Evolutionary conservation across 2,113 vertebrate genomes (phyloP).

Genomic region (Hyperoodon ampullatus): DNA sequence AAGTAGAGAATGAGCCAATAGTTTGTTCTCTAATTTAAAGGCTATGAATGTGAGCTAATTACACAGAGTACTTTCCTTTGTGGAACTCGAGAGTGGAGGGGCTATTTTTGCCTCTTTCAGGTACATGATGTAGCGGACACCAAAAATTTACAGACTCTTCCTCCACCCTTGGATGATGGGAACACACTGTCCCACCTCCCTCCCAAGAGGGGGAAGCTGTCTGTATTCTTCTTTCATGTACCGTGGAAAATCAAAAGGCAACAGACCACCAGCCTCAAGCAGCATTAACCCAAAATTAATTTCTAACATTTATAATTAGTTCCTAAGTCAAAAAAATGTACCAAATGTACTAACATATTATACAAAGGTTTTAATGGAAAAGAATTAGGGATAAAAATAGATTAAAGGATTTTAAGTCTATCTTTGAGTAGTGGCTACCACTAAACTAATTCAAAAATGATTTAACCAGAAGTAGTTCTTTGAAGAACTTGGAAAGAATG

Average conservation of each 20-base stretch:
- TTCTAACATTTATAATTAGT: constrained; percentile 57
- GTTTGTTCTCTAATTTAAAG: constrained; percentile 28
- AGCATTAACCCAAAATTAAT: background rate
- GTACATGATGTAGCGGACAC: background rate
- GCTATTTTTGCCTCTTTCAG: background rate
- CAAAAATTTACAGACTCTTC: background rate
- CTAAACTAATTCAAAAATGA: constrained; percentile 65
- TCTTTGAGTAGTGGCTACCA: constrained; percentile 50
- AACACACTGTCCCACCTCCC: background rate
- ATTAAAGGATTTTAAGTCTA: constrained; percentile 62
- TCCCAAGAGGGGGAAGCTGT: background rate
- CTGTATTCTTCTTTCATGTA: background rate
- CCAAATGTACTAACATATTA: constrained; percentile 56
- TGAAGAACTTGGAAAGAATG: constrained; percentile 66
- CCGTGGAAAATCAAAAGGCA: background rate
- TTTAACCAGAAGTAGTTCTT: constrained; percentile 64
- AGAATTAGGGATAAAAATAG: constrained; percentile 70
- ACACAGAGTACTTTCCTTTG: background rate
- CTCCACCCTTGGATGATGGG: background rate
- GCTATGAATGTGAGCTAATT: background rate
- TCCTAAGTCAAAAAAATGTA: constrained; percentile 48
- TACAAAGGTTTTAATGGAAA: constrained; percentile 61
- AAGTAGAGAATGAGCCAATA: background rate
- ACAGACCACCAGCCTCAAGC: background rate
- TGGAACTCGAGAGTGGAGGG: background rate